Evolutionary conservation across 1,140 invertebrate genomes (phyloP).

Genomic region (Leguminivora glycinivorella): DNA sequence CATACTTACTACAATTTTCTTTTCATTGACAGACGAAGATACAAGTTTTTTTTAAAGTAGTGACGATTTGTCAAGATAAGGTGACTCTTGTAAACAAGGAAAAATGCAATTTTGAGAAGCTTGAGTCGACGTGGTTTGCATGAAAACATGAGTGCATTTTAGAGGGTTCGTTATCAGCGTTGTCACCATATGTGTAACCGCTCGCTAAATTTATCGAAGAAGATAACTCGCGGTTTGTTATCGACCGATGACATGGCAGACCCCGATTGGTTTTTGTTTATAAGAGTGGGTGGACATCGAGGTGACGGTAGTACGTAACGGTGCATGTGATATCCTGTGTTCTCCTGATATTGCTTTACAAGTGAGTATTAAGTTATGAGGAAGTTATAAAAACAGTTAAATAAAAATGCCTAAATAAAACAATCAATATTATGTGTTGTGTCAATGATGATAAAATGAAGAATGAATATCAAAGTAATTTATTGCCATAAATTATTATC

Average conservation of each 20-base stretch:
- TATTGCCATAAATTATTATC: too few species aligned
- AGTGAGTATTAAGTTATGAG: background rate
- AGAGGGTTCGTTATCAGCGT: slow-evolving; percentile 29
- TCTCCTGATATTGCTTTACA: background rate
- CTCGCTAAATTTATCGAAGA: slow-evolving; percentile 33
- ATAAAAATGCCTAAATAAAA: too few species aligned
- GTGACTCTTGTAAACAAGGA: background rate
- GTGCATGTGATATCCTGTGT: background rate
- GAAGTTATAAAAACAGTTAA: too few species aligned
- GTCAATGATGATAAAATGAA: too few species aligned
- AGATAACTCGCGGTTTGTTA: slow-evolving; percentile 45
- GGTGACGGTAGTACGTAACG: background rate
- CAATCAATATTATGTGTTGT: too few species aligned
- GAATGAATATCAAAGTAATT: too few species aligned
- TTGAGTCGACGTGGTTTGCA: background rate
- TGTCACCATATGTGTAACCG: slow-evolving; percentile 39
- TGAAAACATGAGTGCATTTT: slow-evolving; percentile 18
- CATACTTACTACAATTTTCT: too few species aligned
- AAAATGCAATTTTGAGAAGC: background rate
- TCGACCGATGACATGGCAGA: slow-evolving; percentile 43
- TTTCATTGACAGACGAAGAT: too few species aligned
- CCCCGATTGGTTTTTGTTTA: slow-evolving; percentile 53
- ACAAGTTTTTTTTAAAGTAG: too few species aligned
- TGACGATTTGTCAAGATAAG: slow-evolving; percentile 1
- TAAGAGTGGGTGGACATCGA: slow-evolving; percentile 33